Conservation (phyloP, 2,888 invertebrate genomes). For the Metopia argyrocephala region DNA sequence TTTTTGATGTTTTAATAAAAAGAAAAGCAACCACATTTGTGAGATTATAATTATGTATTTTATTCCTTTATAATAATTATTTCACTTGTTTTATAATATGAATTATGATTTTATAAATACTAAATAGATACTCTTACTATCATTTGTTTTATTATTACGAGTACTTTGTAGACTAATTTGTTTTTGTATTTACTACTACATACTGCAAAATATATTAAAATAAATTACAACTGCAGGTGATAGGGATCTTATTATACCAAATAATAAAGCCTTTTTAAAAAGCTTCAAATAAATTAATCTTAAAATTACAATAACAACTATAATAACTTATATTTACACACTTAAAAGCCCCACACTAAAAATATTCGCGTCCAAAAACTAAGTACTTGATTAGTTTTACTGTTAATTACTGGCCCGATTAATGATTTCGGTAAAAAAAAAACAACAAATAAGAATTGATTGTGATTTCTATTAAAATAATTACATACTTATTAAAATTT, state of each 20-base stretch:
- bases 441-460: neutral
- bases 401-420: neutral
- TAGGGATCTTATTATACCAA: conserved; percentile 6
- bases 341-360: conserved; percentile 10
- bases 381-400: neutral
- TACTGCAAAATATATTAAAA: conserved; percentile 40
- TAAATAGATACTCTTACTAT: conserved; percentile 40
- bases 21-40: neutral
- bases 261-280: conserved; percentile 41
- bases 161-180: conserved; percentile 16
- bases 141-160: conserved; percentile 10
- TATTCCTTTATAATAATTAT: conserved; percentile 17
- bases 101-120: conserved; percentile 41
- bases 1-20: too few relatives aligned
- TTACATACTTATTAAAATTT: neutral
- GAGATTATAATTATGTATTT: neutral
- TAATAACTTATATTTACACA: neutral
- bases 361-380: neutral
- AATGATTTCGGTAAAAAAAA: conserved; percentile 8
- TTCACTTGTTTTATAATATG: conserved; percentile 20
- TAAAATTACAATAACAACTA: conserved; percentile 62
- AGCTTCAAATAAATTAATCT: conserved; percentile 42
- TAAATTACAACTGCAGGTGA: conserved; percentile 30
- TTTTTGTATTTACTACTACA: conserved; percentile 18
- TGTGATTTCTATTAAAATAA: neutral